phyloP scores from a whole-genome alignment of 1,140 invertebrate genomes.

The Cyclargus thomasi region DNA sequence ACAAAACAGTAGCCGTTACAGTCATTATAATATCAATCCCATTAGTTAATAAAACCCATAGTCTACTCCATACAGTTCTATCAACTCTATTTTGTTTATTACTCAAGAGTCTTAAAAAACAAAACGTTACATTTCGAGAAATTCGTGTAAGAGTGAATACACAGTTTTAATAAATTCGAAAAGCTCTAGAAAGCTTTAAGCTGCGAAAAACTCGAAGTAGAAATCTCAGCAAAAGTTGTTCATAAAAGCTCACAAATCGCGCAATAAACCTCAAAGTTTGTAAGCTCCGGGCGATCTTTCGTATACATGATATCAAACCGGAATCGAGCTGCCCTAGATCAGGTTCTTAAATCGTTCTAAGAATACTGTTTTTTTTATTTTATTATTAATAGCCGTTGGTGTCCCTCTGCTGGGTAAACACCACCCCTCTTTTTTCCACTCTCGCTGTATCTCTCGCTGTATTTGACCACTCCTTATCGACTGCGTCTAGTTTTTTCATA shows the following conservation, averaged over 20 bases:
- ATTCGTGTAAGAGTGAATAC: background rate
- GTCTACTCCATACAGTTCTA: no score
- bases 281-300: constrained; percentile 10
- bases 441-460: no score
- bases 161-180: background rate
- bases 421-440: no score
- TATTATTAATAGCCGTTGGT: no score
- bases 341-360: background rate
- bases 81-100: no score
- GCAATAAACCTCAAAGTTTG: constrained; percentile 42
- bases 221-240: constrained; percentile 28
- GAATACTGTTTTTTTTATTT: background rate
- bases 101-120: no score
- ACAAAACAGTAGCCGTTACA: no score
- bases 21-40: no score
- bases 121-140: background rate
- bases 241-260: constrained; percentile 50
- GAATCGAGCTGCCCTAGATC: background rate
- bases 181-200: constrained; percentile 17
- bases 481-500: no score
- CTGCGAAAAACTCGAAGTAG: constrained; percentile 15
- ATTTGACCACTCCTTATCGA: no score
- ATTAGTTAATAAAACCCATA: no score
- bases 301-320: background rate
- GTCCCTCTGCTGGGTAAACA: no score